These are phyloP conservation scores for Diabrotica undecimpunctata DNA, from an alignment of 1,140 invertebrate genomes.

Conservation along the genomic window DNA sequence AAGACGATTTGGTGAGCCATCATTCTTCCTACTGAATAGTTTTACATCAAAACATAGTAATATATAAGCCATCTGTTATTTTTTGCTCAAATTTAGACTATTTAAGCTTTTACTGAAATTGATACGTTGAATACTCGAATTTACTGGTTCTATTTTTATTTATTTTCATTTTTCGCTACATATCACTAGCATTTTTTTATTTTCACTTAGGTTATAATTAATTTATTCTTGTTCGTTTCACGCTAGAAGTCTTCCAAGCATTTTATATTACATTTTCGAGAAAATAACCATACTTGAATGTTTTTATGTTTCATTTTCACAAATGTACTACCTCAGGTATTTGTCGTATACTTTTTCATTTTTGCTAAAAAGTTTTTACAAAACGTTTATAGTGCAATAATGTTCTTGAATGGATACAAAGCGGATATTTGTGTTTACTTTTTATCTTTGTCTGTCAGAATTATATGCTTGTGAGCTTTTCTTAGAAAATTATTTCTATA, in stretches of 20 bases:
- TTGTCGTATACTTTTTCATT: slow-evolving; percentile 31
- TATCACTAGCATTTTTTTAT: slow-evolving; percentile 20
- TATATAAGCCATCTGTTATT: not conserved
- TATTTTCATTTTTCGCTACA: slow-evolving; percentile 17
- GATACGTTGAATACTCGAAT: slow-evolving; percentile 19
- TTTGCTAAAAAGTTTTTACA: slow-evolving; percentile 28
- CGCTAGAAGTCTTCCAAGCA: slow-evolving; percentile 35
- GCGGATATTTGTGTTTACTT: not conserved
- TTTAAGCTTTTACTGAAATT: slow-evolving; percentile 9
- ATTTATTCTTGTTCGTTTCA: slow-evolving; percentile 15
- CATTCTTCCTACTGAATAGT: no score
- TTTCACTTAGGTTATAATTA: slow-evolving; percentile 11
- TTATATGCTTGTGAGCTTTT: slow-evolving; percentile 27
- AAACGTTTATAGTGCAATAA: slow-evolving; percentile 32
- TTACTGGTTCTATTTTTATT: slow-evolving; percentile 20
- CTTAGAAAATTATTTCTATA: slow-evolving; percentile 22
- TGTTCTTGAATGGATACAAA: slow-evolving; percentile 5
- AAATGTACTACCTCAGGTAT: slow-evolving; percentile 34
- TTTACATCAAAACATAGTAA: no score
- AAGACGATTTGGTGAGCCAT: no score
- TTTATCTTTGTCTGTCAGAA: slow-evolving; percentile 4
- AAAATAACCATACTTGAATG: slow-evolving; percentile 10
- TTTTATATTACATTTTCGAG: slow-evolving; percentile 26
- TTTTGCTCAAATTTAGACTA: slow-evolving; percentile 5
- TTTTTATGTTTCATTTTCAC: slow-evolving; percentile 19